phyloP scores from a whole-genome alignment of 2,888 invertebrate genomes.

The Dioctria rufipes region DNA sequence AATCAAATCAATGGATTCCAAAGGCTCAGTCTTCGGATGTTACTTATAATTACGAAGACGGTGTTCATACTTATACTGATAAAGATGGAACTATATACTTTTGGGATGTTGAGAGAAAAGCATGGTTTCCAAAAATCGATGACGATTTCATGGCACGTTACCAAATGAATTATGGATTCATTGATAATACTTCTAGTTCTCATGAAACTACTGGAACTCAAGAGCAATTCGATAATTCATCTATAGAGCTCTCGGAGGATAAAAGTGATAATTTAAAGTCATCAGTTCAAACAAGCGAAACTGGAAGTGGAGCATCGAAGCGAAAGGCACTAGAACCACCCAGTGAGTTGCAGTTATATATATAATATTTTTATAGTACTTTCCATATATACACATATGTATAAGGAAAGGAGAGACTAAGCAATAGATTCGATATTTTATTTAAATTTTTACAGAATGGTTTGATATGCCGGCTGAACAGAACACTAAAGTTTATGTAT shows the following conservation, averaged over 20 bases:
- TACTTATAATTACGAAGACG: conserved; percentile 81
- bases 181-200: conserved; percentile 73
- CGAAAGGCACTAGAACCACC: conserved; percentile 66
- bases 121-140: conserved; percentile 98
- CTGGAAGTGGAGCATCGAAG: conserved; percentile 62
- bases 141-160: conserved; percentile 97
- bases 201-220: conserved; percentile 61
- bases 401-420: neutral
- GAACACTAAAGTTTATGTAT: conserved; percentile 97
- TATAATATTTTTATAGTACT: too few relatives aligned
- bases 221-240: conserved; percentile 61
- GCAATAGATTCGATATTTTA: conserved; percentile 39
- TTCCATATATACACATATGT: too few relatives aligned
- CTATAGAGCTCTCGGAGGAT: conserved; percentile 56
- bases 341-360: conserved; percentile 31
- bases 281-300: neutral
- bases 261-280: neutral
- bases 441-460: conserved; percentile 78
- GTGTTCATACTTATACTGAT: conserved; percentile 86
- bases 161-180: conserved; percentile 94
- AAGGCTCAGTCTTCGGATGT: conserved; percentile 65
- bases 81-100: conserved; percentile 91
- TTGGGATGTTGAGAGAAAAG: conserved; percentile 91
- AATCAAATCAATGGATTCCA: conserved; percentile 76
- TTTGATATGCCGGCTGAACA: conserved; percentile 90